These are phyloP conservation scores for Epizoanthus stellaris DNA, from an alignment of 92 coral and sea anemone species.

Conservation along the genomic window DNA sequence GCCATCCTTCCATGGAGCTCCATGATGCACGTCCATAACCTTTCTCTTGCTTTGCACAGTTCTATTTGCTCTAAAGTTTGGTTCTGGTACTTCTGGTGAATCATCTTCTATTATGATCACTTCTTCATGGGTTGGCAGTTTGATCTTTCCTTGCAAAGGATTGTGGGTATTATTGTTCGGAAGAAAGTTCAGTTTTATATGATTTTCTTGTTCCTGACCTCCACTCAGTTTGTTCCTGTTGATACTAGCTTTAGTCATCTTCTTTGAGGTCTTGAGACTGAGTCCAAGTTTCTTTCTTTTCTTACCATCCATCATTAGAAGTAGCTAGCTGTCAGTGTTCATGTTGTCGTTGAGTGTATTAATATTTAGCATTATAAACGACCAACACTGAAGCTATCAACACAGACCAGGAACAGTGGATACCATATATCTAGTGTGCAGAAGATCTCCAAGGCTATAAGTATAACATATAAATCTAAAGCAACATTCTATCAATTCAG, in stretches of 20 bases:
- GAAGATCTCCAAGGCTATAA: too few relatives aligned
- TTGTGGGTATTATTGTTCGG: neutral
- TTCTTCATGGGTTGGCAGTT: neutral
- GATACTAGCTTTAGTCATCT: neutral
- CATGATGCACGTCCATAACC: neutral
- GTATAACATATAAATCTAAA: too few relatives aligned
- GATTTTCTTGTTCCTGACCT: neutral
- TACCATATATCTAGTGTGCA: too few relatives aligned
- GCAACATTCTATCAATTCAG: too few relatives aligned
- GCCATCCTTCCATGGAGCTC: neutral
- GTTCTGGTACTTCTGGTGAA: neutral
- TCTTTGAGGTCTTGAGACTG: conserved; percentile 38
- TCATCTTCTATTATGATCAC: conserved; percentile 23
- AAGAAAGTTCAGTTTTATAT: neutral
- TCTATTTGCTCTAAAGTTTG: neutral
- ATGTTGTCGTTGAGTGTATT: too few relatives aligned
- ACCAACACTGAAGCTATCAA: too few relatives aligned
- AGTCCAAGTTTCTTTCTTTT: conserved; percentile 38
- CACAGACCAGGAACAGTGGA: too few relatives aligned
- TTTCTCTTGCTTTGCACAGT: neutral
- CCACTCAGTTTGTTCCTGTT: conserved; percentile 2
- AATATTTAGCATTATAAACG: too few relatives aligned
- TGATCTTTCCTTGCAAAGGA: neutral
- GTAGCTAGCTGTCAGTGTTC: neutral
- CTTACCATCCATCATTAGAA: conserved; percentile 27